Percentiles rank a stretch among this genome's conserved stretches.
These are phyloP conservation scores for Papilio glaucus DNA, from an alignment of 1,140 invertebrate genomes.

Conservation along the genomic window DNA sequence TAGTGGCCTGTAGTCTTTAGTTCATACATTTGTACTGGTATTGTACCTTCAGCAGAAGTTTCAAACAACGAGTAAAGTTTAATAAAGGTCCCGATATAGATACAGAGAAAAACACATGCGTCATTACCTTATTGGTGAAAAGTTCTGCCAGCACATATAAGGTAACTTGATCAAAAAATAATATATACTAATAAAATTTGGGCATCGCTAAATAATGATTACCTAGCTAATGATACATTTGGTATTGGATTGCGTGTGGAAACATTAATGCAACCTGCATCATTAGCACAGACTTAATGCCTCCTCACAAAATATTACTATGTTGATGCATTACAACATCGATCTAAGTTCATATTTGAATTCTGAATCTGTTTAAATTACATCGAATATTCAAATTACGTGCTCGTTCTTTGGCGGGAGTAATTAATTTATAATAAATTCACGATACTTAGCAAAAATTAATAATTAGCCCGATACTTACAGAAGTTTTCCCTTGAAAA, in stretches of 20 bases:
- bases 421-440: neutral
- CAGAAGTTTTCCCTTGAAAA: too few species aligned
- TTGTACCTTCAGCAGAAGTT: too few species aligned
- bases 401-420: neutral
- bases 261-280: neutral
- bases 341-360: neutral
- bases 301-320: neutral
- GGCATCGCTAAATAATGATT: neutral
- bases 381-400: neutral
- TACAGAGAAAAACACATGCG: too few species aligned
- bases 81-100: too few species aligned
- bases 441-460: too few species aligned
- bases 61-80: too few species aligned
- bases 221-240: neutral
- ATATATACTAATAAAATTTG: neutral
- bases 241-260: neutral
- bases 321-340: neutral
- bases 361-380: neutral
- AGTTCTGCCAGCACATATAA: neutral
- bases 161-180: neutral
- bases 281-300: conserved; percentile 1
- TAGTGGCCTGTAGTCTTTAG: too few species aligned
- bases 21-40: too few species aligned
- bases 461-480: too few species aligned
- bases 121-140: neutral